Evolutionary conservation across 2,797 vertebrate species (phyloP), one percentile per base, ranked within the genome.

Genomic region (Aulostomus chinensis): DNA sequence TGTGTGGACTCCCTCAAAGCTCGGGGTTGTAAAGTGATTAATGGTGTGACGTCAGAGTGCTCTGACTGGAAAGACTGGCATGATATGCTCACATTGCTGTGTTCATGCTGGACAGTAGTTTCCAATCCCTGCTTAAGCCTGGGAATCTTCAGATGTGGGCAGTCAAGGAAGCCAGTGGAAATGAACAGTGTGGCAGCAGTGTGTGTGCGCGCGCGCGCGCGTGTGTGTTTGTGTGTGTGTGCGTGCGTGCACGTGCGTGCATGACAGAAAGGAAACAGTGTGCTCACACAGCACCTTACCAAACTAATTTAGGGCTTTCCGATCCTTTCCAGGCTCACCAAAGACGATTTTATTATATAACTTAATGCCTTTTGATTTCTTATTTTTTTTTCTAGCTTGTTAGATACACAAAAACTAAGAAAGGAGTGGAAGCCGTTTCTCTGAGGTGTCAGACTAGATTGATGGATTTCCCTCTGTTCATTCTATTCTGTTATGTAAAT

Each of bases 251-350:
- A 8, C 6, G 24, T 25, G 24, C 49, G 61, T 61, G 79, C 71
- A 83, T 78, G 86, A 81, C 76, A 58, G 72, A 63, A 72, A 79
- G 82, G 78, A 85, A 87, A 85, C 78, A 76, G 71, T 75, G 39
- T 48, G 70, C 68, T 81, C 79, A 64, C 63, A 77, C 57, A 68
- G 62, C 50, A 77, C 58, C 59, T 63, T 54, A 75, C 53, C 71
- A 57, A 59, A 56, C 59, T 40, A 58, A 73, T 75, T 77, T 62
- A 40, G 28, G 46, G 59, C 41, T 72, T 78, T 77, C 36, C 47
- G 73, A 77, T 71, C 57, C 24, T 55, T 70, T 73, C 74, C 74
- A 72, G 46, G 22, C 68, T 76, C 18, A n/a, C 62, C 55, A 63
- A 62, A 56, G 46, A 69, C 35, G 37, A 66, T 39, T 61, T 74